Conservation (phyloP, 2,113 vertebrate species). For the Crocuta crocuta region DNA sequence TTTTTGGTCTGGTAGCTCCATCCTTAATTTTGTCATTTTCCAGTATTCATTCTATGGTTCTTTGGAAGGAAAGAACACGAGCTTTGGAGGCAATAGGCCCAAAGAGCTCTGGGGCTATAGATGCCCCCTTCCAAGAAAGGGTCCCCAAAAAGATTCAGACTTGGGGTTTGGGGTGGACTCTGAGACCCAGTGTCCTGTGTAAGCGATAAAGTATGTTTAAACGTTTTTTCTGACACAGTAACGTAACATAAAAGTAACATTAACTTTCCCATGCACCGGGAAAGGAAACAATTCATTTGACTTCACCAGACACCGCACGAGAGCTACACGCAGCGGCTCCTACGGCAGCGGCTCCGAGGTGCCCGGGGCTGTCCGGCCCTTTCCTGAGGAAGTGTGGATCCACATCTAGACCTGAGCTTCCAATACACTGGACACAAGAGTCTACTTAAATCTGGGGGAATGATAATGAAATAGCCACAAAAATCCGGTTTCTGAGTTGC, state of each 20-base stretch:
- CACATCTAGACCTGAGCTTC: background rate
- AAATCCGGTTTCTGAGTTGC: background rate
- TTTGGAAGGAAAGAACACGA: background rate
- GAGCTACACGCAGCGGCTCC: background rate
- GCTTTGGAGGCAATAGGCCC: background rate
- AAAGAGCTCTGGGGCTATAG: background rate
- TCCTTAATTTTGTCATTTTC: conserved; percentile 39
- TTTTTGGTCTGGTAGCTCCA: background rate
- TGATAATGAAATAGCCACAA: background rate
- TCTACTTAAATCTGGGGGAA: background rate
- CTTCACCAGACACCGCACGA: background rate
- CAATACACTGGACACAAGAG: background rate
- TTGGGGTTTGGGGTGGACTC: background rate
- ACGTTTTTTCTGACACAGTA: background rate
- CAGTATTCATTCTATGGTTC: background rate
- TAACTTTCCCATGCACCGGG: background rate
- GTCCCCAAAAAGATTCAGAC: conserved; percentile 10
- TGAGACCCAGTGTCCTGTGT: background rate
- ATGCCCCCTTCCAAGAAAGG: background rate
- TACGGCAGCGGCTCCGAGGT: accelerated
- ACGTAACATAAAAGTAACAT: too few relatives aligned
- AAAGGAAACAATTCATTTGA: background rate
- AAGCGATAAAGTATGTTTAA: background rate
- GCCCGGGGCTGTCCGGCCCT: background rate
- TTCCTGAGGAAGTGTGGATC: background rate